Evolutionary conservation across 2,888 invertebrate species (phyloP), one percentile per base, ranked within the genome.

Genomic region (Formica aserva): DNA sequence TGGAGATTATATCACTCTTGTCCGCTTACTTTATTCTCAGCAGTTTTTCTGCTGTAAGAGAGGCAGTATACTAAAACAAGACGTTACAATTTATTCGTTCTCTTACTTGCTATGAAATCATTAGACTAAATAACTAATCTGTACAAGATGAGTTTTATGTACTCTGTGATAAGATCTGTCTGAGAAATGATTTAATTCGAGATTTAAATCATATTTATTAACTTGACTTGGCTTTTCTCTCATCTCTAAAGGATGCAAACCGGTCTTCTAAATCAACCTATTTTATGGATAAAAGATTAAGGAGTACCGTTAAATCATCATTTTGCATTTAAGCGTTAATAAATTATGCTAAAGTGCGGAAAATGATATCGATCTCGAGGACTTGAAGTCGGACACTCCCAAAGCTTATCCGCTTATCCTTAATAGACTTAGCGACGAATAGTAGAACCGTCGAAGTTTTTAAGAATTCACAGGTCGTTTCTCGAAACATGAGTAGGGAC

Each of bases 401-500:
- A 66, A 29, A 13, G 38, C n/a, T n/a, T 11, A 26, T 52, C 15
- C 38, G 9, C 5, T 26, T 26, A 26, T 26, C 26, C 26, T 26
- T 76, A 52, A 65, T 66, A 38, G 18, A 57, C n/a, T 55, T 77
- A 29, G 3, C 35, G 6, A 18, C 3, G 52, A 38, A 26, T 26
- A 38, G 9, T 66, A 69, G n/a, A 57, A 26, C 1, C 62, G 2
- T 45, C 15, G 8, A 48, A 22, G n/a, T 11, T 29, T 67, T 71
- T n/a, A 22, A 35, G 13, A 67, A 60, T 45, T 78, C 13, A 52
- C n/a, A 71, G 22, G 0, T 52, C 8, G 2, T 6, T n/a, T n/a
- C 26, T 45, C 32, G 71, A 78, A 71, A 71, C 35, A 60, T 26
- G 71, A 78, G 71, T 71, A 60, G 26, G 11, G 38, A 38, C 11